Base-by-base conservation (phyloP, 92 coral and sea anemone genomes). In the Porites rus region DNA sequence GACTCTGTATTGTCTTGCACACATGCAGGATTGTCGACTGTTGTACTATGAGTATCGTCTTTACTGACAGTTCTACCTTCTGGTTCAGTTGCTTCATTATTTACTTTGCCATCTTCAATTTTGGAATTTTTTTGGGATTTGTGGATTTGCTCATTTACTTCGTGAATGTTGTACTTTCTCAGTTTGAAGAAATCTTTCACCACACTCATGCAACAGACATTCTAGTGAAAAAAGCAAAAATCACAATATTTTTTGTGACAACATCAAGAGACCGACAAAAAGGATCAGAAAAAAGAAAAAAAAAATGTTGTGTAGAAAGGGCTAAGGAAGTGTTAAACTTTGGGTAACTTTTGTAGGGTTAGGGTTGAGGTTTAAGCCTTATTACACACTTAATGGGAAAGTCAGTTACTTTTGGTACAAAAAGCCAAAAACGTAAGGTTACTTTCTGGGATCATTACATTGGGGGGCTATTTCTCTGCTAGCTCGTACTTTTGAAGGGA, bases 101-200 rank as follows among this genome's bases (percentile, higher is more conserved):
- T 13, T 13, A 6, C 6, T 11, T 72, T 71, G 9, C 14, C 50
- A 1, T 71, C 46, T 8, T n/a, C 54, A 38, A 2, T 11, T 46
- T 21, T 46, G 24, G 51, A 12, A 10, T 69, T 84, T 64, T 24
- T 50, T 38, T 88, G 56, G 38, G 81, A 61, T 31, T 67, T 82
- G 58, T 87, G 19, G 54, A 74, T 78, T 58, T 77, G 79, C 46
- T 78, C 74, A 65, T 88, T 92, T 59, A 97, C 88, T 60, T 92
- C 97, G 81, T 92, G 97, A 69, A 97, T 91, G 66, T 97, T 97
- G 92, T 97, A 97, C 66, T 86, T 95, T 74, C 94, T 95, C 71
- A 95, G 90, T 54, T 72, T 89, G 68, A 87, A 84, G 78, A 91
- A 88, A 84, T 97, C 98, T 60, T 92, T 86, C 2, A 97, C 94